phyloP scores from a whole-genome alignment of 2,113 vertebrate species.

The Anoplopoma fimbria region DNA sequence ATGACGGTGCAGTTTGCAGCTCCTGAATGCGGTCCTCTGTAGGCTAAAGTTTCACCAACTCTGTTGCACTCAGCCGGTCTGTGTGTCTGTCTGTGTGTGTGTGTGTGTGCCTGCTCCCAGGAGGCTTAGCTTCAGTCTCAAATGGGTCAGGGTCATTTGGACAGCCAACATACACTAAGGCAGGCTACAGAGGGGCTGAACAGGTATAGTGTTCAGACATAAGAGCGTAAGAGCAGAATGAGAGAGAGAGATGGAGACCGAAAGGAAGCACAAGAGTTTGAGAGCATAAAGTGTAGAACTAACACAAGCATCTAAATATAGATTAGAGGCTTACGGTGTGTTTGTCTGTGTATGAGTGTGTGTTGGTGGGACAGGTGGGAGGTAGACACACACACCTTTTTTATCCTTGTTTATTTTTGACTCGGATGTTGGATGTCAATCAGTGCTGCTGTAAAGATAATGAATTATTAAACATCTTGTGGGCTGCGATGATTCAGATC shows the following conservation, averaged over 20 bases:
- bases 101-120: slow-evolving; percentile 48
- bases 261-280: neutral
- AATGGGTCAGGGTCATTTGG: slow-evolving; percentile 55
- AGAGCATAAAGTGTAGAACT: neutral
- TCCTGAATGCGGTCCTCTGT: slow-evolving; percentile 74
- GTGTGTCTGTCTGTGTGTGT: slow-evolving; percentile 30
- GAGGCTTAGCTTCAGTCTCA: slow-evolving; percentile 64
- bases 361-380: neutral
- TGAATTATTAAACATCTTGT: slow-evolving; percentile 32
- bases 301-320: neutral
- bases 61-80: slow-evolving; percentile 29
- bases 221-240: slow-evolving; percentile 13
- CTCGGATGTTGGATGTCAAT: slow-evolving; percentile 20
- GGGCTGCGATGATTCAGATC: neutral
- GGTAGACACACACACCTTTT: neutral
- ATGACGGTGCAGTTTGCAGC: slow-evolving; percentile 72
- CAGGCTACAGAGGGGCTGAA: slow-evolving; percentile 50
- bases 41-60: slow-evolving; percentile 75
- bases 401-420: neutral
- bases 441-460: slow-evolving; percentile 22
- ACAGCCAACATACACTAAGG: slow-evolving; percentile 43
- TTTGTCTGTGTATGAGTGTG: neutral
- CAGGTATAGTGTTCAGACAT: slow-evolving; percentile 51
- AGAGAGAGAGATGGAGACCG: slow-evolving; percentile 4
- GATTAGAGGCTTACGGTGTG: neutral